Evolutionary conservation across 2,797 vertebrate species (phyloP), one percentile per base, ranked within the genome.

Genomic region (Lacerta bilineata): DNA sequence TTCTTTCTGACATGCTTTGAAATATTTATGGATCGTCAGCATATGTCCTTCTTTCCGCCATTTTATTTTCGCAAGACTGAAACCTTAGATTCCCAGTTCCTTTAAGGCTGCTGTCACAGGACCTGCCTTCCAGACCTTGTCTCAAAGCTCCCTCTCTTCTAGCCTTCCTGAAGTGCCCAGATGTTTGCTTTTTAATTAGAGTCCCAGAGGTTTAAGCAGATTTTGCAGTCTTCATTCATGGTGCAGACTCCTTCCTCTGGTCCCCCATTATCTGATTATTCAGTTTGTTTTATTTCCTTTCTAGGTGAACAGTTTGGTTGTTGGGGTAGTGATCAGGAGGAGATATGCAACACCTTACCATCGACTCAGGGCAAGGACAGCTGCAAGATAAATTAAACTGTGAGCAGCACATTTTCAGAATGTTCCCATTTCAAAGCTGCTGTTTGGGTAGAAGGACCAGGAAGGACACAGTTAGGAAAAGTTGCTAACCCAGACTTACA

Each of bases 21-120:
- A 89, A 89, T 85, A 85, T 85, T 64, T 64, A 80, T 33, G 17
- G 66, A 50, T 80, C 64, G 68, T 27, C 87, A 84, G 66, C 33
- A 64, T 81, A 43, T 13, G 20, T 41, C 50, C 20, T 80, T 72
- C 46, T 87, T 80, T 72, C 68, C 23, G 5, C 13, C 76, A 27
- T 61, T 88, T 76, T n/a, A 88, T 61, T 79, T 84, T 79, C 18
- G 4, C 11, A 79, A 43, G 18, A 50, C 33, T 46, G n/a, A 61
- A 74, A 75, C 50, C 39, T 61, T 72, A 55, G 6, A 41, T 74
- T 61, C 78, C 27, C 25, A n/a, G 36, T 74, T 72, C 27, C 46
- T 79, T 55, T 87, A 59, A 61, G 29, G 36, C 9, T 20, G 84
- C 68, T 46, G 39, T 85, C 29, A 74, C 39, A 80, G 72, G 17